Evolutionary conservation across 1,140 invertebrate species (phyloP).

Genomic region (Dinoponera quadriceps): DNA sequence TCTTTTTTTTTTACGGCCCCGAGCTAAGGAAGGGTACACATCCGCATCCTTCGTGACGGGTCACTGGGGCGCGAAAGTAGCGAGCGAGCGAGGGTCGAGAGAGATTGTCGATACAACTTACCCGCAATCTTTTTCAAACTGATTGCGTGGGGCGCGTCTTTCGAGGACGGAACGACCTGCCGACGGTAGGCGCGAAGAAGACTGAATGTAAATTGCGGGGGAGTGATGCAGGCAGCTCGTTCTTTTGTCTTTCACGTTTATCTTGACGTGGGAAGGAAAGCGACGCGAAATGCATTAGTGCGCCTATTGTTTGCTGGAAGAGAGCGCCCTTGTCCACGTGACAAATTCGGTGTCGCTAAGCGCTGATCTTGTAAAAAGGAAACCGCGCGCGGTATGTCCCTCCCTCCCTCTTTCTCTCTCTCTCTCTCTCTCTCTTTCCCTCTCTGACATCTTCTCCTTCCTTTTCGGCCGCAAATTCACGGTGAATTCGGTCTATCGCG

Average conservation of each 20-base stretch:
- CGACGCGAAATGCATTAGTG: neutral
- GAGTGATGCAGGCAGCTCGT: neutral
- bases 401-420: neutral
- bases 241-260: conserved; percentile 17
- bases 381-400: neutral
- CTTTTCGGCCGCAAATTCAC: neutral
- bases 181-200: neutral
- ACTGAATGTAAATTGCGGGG: neutral
- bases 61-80: conserved; percentile 1
- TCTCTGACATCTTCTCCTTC: neutral
- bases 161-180: conserved; percentile 7
- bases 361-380: neutral
- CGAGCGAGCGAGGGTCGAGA: neutral
- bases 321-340: neutral
- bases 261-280: neutral
- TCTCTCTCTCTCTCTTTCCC: conserved; percentile 1
- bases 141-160: conserved; percentile 61
- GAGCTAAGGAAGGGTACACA: neutral
- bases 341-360: neutral
- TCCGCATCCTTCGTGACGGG: neutral
- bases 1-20: conserved; percentile 5
- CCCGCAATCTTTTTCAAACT: conserved; percentile 56
- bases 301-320: neutral
- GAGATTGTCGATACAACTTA: conserved; percentile 61
- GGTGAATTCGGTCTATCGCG: neutral